phyloP scores from a whole-genome alignment of 2,113 vertebrate species.

The Regulus satrapa region DNA sequence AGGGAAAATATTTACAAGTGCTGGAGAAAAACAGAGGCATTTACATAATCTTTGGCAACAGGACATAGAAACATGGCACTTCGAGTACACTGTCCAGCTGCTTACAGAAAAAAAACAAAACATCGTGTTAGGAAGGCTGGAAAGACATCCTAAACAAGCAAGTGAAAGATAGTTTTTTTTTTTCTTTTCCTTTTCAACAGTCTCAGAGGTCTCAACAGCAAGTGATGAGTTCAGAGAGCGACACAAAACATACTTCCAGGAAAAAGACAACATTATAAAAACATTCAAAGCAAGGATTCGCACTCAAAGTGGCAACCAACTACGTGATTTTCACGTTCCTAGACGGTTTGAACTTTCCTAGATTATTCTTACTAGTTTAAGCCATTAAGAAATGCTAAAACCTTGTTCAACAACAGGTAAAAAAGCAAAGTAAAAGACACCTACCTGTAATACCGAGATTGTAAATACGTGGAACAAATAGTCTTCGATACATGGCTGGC shows the following conservation, averaged over 20 bases:
- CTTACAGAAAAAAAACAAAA: background rate
- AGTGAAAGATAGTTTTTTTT: background rate
- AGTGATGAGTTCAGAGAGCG: background rate
- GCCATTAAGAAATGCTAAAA: background rate
- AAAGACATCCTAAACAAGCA: background rate
- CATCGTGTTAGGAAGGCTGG: background rate
- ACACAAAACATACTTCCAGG: background rate
- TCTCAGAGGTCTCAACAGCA: background rate
- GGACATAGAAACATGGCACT: background rate
- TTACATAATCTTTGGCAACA: slow-evolving; percentile 34
- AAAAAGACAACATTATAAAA: background rate
- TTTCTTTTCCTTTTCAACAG: background rate
- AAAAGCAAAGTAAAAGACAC: slow-evolving; percentile 14
- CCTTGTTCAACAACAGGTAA: background rate
- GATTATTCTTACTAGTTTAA: background rate
- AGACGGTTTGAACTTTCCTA: background rate
- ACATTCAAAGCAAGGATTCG: background rate
- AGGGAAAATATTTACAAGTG: slow-evolving; percentile 33
- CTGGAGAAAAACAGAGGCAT: slow-evolving; percentile 2
- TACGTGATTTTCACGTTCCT: background rate
- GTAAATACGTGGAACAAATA: slow-evolving; percentile 97
- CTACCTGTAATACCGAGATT: slow-evolving; percentile 99
- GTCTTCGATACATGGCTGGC: slow-evolving; percentile 99
- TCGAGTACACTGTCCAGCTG: background rate
- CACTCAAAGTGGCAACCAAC: background rate